Base-by-base conservation (phyloP, 2,888 invertebrate species). In the Euspilapteryx auroguttella region DNA sequence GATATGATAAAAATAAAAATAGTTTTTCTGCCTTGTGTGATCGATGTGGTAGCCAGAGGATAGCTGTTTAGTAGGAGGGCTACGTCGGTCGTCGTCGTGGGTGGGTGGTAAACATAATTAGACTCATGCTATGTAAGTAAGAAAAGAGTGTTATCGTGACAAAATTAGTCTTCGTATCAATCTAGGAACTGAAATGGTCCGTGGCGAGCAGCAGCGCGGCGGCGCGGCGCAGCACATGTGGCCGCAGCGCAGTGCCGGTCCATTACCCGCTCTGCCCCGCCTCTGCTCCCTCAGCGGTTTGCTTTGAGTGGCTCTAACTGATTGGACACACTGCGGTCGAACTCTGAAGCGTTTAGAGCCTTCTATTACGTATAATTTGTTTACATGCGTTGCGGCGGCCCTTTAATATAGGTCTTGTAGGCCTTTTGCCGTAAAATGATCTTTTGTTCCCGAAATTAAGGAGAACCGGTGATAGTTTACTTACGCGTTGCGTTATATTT, bases 311-410 rank as follows among this genome's bases (percentile, higher is more conserved):
- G 28, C 32, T 41, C 55, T 64, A 65, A 65, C 42, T 49, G 37
- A 40, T 49, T 45, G 34, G 35, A 39, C 48, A 64, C 45, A 65
- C 64, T 43, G 49, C 63, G 62, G 59, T 44, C 40, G 45, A 46
- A 54, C 50, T 62, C 42, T 25, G 28, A 44, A 36, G 42, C 39
- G 44, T 47, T 64, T 63, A 59, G 56, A 55, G 44, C 53, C 47
- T 48, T 47, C 43, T 56, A 64, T 64, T 57, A 56, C 44, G 43
- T 47, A 50, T 64, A 62, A 65, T 64, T 63, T 62, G 63, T 64
- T 63, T 57, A 44, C 37, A 34, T 41, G 32, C 37, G 17, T 12
- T 12, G 24, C 27, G 34, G 54, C 61, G 58, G 61, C 57, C 45
- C 58, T 64, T 59, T 62, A 65, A 65, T 64, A 52, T 64, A 49